Evolutionary conservation across 2,113 vertebrate species (phyloP).

Genomic region (Spermophilus dauricus): DNA sequence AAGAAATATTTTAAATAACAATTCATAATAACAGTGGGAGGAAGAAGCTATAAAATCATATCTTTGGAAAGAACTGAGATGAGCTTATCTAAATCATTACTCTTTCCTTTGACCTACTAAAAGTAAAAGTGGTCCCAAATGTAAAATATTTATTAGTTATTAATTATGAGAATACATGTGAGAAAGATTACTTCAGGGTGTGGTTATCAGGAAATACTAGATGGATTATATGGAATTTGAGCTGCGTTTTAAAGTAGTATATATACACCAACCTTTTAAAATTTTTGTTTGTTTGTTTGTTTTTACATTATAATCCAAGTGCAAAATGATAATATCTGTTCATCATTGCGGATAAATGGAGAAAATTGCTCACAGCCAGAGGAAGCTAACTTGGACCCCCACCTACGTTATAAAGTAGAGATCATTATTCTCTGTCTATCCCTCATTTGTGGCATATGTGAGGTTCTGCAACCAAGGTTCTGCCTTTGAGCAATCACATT

Average conservation of each 20-base stretch:
- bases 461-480: not conserved
- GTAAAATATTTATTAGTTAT: not conserved
- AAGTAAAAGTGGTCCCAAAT: not conserved
- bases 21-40: not conserved
- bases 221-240: not conserved
- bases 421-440: not conserved
- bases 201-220: not conserved
- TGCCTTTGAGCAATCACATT: not conserved
- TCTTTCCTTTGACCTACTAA: not conserved
- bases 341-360: not conserved
- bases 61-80: not conserved
- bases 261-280: not conserved
- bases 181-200: not conserved
- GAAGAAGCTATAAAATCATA: not conserved
- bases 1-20: slow-evolving; percentile 25
- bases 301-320: not conserved
- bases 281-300: not conserved
- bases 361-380: not conserved
- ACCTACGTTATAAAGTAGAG: not conserved
- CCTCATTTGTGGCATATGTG: not conserved
- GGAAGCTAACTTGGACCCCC: not conserved
- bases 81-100: not conserved
- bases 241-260: not conserved
- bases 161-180: not conserved
- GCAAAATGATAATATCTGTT: not conserved